Percentiles rank a stretch among this genome's conserved stretches.
Conservation (phyloP, 2,113 vertebrate genomes). For the Phyllostomus discolor region DNA sequence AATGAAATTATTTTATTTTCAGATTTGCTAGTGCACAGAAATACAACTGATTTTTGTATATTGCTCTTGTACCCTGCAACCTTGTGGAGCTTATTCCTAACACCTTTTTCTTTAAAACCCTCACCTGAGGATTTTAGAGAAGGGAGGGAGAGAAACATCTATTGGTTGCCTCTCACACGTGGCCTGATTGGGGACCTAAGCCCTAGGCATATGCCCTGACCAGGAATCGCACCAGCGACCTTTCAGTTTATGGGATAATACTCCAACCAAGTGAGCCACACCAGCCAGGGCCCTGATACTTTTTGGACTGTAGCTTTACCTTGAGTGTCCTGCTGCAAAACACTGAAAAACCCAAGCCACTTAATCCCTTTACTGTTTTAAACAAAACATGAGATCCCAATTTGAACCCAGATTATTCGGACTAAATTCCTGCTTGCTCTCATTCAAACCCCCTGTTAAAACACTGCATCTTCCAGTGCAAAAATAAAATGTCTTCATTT, state of each 20-base stretch:
- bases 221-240: too few species aligned
- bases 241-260: too few species aligned
- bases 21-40: background rate
- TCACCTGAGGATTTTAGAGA: too few species aligned
- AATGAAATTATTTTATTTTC: constrained; percentile 1
- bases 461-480: background rate
- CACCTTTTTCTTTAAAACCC: too few species aligned
- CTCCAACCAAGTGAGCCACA: too few species aligned
- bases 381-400: background rate
- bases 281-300: background rate
- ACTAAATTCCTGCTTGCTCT: background rate
- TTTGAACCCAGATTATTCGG: constrained; percentile 2
- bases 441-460: background rate
- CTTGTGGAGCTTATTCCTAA: background rate
- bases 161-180: too few species aligned
- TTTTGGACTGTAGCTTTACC: background rate
- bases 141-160: too few species aligned
- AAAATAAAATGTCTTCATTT: background rate
- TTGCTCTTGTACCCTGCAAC: background rate
- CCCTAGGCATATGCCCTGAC: too few species aligned
- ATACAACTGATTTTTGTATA: background rate
- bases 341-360: background rate
- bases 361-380: background rate
- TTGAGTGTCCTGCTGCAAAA: background rate
- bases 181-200: too few species aligned